Evolutionary conservation across 2,888 invertebrate genomes (phyloP), one percentile per base, ranked within the genome.

Genomic region (Bibio marci): DNA sequence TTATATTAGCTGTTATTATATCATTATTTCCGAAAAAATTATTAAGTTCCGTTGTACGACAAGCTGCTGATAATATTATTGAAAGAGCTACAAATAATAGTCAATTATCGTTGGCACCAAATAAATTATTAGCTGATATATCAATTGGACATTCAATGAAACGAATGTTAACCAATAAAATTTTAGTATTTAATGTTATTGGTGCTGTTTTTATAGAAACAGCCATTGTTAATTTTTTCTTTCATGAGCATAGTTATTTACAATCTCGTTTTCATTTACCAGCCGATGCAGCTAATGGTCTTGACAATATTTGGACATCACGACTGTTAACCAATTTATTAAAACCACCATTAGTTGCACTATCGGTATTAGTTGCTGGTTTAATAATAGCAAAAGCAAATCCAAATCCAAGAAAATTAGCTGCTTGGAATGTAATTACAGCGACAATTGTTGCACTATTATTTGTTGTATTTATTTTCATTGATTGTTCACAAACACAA

Each of bases 231-330:
- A 75, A 75, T 52, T 73, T 67, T 41, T 50, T 58, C 2, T 50
- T 59, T 13, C 64, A 67, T 43, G 71, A 74, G 53, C 65, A 70
- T 44, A 57, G 61, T 36, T 71, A 70, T 47, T 56, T 73, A 46
- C 70, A 73, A 48, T 65, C 74, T 1, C 63, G 69, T 44, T 75
- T 70, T 53, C 66, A 67, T 41, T 55, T 70, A 18, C 66, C 72
- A 1, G 62, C 63, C 54, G 47, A 58, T 38, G 70, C 63, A 15
- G 52, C 57, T 37, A 62, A 62, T 32, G 65, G 71, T 7, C 65
- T 71, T 7, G 56, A 57, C 2, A 70, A 72, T 50, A 68, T 71
- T n/a, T 63, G 67, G 52, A 50, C 58, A 6, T 64, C 69, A 1
- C 60, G 70, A 42, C 56, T 70, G 38, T 50, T 67, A 2, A 57